Evolutionary conservation across 2,888 invertebrate genomes (phyloP).

Genomic region (Exephanes ischioxanthus): DNA sequence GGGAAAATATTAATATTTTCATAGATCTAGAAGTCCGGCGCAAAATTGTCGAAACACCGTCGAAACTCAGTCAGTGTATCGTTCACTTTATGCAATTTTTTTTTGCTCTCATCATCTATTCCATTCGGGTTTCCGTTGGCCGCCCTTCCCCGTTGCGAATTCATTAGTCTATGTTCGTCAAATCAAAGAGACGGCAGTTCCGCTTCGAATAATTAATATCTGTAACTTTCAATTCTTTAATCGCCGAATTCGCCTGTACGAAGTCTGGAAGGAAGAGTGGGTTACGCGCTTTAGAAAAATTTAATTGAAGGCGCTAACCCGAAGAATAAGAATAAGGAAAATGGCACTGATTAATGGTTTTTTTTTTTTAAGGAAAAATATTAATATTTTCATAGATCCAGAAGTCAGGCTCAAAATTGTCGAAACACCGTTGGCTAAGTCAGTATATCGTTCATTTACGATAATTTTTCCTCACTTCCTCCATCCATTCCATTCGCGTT

Average conservation of each 20-base stretch:
- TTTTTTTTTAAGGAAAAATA: too few species aligned
- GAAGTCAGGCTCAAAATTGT: too few species aligned
- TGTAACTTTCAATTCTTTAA: not conserved
- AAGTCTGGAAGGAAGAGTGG: slow-evolving; percentile 19
- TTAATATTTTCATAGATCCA: too few species aligned
- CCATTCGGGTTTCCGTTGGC: not conserved
- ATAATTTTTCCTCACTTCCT: not conserved
- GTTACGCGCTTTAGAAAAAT: slow-evolving; percentile 24
- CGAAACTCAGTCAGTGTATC: not conserved
- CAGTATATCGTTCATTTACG: not conserved
- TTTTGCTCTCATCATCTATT: not conserved
- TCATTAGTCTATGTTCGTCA: slow-evolving; percentile 26
- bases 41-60: not conserved
- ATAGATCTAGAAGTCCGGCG: too few species aligned
- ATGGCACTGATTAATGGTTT: too few species aligned
- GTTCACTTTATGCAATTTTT: not conserved
- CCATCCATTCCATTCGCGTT: not conserved
- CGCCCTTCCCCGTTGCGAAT: not conserved
- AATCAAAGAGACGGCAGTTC: not conserved
- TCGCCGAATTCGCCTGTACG: not conserved
- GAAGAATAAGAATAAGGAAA: too few species aligned
- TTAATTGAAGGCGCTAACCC: not conserved
- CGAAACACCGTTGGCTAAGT: not conserved
- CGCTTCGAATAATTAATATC: slow-evolving; percentile 19
- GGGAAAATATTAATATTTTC: too few species aligned